A percentile compares a stretch with the other conserved stretches of the same genome.
Evolutionary conservation across 1,140 invertebrate species (phyloP).

Genomic region (Tyrophagus putrescentiae): DNA sequence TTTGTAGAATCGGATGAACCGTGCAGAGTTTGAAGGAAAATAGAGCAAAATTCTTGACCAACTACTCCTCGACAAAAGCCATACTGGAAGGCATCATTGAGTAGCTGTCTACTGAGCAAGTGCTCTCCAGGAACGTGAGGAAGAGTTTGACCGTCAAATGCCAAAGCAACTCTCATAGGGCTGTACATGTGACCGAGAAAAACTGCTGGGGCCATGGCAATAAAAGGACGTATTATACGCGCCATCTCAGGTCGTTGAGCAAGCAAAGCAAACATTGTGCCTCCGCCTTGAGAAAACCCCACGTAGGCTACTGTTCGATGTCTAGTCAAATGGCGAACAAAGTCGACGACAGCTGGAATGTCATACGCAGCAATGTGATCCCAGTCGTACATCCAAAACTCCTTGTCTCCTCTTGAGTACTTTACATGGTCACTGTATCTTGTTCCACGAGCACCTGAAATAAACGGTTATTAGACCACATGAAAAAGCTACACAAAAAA

Average conservation of each 20-base stretch:
- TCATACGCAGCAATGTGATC: constrained; percentile 32
- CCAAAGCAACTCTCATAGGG: background rate
- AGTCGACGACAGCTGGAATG: constrained; percentile 37
- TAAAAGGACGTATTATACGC: background rate
- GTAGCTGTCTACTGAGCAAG: background rate
- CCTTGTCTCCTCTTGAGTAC: background rate
- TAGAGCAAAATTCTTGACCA: background rate
- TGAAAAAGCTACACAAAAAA: too few relatives aligned
- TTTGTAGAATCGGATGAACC: background rate
- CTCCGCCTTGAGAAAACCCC: constrained; percentile 52
- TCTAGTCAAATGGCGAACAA: constrained; percentile 38
- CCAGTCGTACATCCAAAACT: background rate
- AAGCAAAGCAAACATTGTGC: constrained; percentile 45
- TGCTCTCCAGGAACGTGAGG: background rate
- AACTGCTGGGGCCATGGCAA: constrained; percentile 1
- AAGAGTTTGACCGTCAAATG: background rate
- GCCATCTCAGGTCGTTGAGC: constrained; percentile 40
- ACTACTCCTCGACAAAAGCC: background rate
- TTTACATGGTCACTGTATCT: background rate
- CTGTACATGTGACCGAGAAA: background rate
- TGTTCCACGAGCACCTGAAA: background rate
- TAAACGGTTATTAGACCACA: too few relatives aligned
- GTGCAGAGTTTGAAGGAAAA: background rate
- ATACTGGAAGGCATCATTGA: background rate
- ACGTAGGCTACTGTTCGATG: constrained; percentile 44